Evolutionary conservation across 2,888 invertebrate genomes (phyloP), one percentile per base, ranked within the genome.

Genomic region (Plebejus melissa): DNA sequence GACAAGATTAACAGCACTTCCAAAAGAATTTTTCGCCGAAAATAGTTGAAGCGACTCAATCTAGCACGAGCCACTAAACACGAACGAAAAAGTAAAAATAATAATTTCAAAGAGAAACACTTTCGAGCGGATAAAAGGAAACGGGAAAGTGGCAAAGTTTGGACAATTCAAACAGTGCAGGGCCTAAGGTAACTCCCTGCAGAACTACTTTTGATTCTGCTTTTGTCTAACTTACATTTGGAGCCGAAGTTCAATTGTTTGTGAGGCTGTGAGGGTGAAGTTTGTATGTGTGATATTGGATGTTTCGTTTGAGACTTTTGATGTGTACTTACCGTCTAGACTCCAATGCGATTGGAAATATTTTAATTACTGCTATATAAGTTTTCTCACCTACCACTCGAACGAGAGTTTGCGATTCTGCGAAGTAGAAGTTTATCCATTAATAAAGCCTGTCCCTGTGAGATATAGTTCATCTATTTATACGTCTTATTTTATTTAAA

Each of bases 141-240:
- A 87, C 87, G 88, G 78, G 88, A 88, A 90, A 91, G 88, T 90
- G 87, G 90, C 82, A 90, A 92, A 93, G 85, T 92, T 91, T 86
- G 84, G 85, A 90, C 90, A 86, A 88, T 89, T 86, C 86, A 83
- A 89, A 87, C 84, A 83, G 84, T 83, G 84, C 83, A 82, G 86
- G 87, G 87, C 87, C 87, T 82, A 88, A 87, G 88, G 88, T 88
- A 85, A 81, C 86, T 84, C 86, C 85, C 85, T 85, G 85, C 79
- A 83, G 82, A 88, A 90, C 90, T 90, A 89, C 89, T 88, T 87
- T 84, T 87, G 88, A 88, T 89, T 86, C 88, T 85, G 88, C 90
- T 88, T 89, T 91, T 92, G 90, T 92, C 91, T 91, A 90, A 90
- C 83, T 91, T 90, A 85, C 89, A 85, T 91, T 90, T 88, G 88